Conservation (phyloP, 1,140 invertebrate genomes). For the Drosophila suzukii region DNA sequence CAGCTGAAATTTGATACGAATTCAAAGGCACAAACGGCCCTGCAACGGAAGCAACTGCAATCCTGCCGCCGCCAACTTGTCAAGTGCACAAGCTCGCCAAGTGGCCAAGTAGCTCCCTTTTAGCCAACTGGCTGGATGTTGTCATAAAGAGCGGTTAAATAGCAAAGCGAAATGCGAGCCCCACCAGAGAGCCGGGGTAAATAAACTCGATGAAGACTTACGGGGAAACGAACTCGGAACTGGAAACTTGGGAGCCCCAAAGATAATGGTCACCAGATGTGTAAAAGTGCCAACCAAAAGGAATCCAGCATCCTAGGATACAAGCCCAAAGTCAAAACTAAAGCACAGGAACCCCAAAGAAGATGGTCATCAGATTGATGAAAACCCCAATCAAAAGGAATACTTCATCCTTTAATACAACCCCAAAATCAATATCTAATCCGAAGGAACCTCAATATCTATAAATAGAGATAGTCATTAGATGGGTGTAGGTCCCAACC, state of each 20-base stretch:
- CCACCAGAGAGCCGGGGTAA: conserved; percentile 19
- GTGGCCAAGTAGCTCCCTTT: conserved; percentile 11
- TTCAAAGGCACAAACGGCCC: conserved; percentile 52
- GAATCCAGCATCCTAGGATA: conserved; percentile 5
- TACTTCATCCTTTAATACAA: too few relatives aligned
- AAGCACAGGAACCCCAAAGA: too few relatives aligned
- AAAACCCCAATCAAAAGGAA: too few relatives aligned
- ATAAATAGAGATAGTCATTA: too few relatives aligned
- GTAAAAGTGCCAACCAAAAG: conserved; percentile 12
- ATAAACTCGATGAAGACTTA: conserved; percentile 39
- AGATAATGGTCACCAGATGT: conserved; percentile 11
- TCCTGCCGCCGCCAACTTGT: conserved; percentile 58
- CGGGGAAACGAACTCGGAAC: conserved; percentile 20
- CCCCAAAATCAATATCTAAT: too few relatives aligned
- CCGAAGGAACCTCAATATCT: neutral
- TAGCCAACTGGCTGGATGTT: conserved; percentile 30
- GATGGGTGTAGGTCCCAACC: too few relatives aligned
- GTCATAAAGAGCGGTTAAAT: conserved; percentile 57
- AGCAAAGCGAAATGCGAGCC: conserved; percentile 66
- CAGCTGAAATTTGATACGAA: conserved; percentile 69
- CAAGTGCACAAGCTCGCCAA: conserved; percentile 60
- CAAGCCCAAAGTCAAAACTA: conserved; percentile 5
- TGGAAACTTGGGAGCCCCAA: too few relatives aligned
- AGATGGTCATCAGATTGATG: too few relatives aligned
- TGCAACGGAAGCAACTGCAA: conserved; percentile 48